Conservation (phyloP, 2,113 vertebrate species). For the Centropus unirufus region DNA sequence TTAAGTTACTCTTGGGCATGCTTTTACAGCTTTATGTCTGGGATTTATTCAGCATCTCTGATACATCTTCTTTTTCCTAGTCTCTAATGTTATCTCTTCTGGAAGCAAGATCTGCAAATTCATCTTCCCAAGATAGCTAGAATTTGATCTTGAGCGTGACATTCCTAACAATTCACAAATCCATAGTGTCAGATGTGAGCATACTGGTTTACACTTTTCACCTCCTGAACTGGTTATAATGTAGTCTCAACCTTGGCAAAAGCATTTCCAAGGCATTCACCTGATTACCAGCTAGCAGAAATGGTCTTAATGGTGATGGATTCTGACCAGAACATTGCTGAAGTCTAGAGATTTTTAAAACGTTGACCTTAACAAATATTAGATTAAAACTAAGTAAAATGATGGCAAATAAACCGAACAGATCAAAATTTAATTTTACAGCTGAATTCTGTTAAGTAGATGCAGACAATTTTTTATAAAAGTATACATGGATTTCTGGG, state of each 20-base stretch:
- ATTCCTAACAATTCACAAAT: background rate
- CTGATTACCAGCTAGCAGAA: background rate
- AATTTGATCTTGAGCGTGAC: background rate
- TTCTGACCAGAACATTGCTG: background rate
- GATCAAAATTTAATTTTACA: background rate
- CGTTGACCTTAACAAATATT: background rate
- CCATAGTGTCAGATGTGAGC: background rate
- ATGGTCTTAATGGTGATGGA: background rate
- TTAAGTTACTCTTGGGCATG: background rate
- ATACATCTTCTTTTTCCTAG: background rate
- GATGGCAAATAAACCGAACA: background rate
- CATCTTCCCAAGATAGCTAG: background rate
- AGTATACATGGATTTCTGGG: background rate
- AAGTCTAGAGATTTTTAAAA: background rate
- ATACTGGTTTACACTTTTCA: background rate
- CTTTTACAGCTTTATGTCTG: background rate
- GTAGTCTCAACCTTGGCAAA: background rate
- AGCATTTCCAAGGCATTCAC: background rate
- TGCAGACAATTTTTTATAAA: background rate
- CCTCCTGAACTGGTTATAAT: background rate
- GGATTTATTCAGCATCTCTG: background rate
- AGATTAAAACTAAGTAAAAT: background rate
- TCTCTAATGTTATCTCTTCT: background rate
- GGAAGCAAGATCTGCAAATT: background rate
- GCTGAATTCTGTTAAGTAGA: background rate